Conservation (phyloP, 2,888 invertebrate species). For the Drosophila robusta region DNA sequence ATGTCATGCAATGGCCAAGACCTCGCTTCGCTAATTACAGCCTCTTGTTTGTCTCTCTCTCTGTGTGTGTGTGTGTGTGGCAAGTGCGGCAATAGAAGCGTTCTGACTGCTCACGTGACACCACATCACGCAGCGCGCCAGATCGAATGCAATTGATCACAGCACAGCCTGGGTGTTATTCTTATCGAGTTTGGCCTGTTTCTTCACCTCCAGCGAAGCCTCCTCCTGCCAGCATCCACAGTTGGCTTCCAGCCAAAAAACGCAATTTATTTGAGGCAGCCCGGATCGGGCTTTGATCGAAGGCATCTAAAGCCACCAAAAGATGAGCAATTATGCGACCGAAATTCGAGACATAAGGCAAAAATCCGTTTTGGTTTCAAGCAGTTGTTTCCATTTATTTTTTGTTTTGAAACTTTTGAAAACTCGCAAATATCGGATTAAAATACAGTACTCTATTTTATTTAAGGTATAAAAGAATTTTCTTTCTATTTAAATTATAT, state of each 20-base stretch:
- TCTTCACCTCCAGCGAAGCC: not conserved
- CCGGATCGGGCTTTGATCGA: no score
- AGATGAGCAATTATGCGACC: no score
- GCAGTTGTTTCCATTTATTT: no score
- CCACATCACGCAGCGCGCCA: conserved; percentile 52
- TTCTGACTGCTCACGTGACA: conserved; percentile 59
- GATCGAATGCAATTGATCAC: conserved; percentile 66
- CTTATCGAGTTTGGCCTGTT: conserved; percentile 26
- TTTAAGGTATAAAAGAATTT: no score
- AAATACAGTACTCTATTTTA: no score
- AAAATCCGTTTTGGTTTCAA: no score
- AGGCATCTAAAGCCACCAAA: no score
- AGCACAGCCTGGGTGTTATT: conserved; percentile 29
- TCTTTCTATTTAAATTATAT: no score
- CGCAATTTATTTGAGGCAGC: not conserved
- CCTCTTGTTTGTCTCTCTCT: conserved; percentile 48
- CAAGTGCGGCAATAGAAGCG: conserved; percentile 37
- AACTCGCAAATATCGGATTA: no score
- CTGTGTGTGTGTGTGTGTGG: conserved; percentile 12
- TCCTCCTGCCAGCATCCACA: not conserved
- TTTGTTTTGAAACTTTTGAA: no score
- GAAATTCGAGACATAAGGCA: no score
- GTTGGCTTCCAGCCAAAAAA: not conserved
- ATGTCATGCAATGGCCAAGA: conserved; percentile 69
- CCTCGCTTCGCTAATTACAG: conserved; percentile 69